Conservation (phyloP, 2,888 invertebrate genomes). For the Clunio marinus region DNA sequence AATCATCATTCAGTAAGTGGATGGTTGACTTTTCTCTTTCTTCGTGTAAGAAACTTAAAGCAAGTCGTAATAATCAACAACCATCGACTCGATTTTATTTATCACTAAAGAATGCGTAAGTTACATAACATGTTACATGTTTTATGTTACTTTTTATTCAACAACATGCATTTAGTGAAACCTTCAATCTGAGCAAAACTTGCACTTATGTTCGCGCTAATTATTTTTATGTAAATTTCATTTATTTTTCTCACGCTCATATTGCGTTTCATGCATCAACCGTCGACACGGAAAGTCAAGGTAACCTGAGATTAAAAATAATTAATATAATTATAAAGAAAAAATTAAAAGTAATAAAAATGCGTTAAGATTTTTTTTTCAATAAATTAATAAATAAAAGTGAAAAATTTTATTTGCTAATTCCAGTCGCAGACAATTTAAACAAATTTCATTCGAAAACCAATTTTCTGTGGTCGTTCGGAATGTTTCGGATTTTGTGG, state of each 20-base stretch:
- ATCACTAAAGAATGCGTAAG: neutral
- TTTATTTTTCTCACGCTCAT: neutral
- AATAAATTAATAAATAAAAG: no score
- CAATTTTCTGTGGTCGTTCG: neutral
- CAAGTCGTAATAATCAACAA: no score
- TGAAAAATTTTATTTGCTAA: neutral
- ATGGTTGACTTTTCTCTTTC: neutral
- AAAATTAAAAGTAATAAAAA: neutral
- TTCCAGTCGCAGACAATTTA: neutral
- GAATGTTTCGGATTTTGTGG: neutral
- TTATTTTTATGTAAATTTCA: neutral
- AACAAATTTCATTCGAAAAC: neutral
- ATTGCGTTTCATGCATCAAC: neutral
- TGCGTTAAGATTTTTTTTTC: neutral
- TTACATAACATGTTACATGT: no score
- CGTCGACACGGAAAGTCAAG: neutral
- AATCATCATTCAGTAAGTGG: neutral
- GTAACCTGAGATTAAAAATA: no score
- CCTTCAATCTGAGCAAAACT: no score
- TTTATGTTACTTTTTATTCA: no score
- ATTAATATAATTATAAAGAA: neutral
- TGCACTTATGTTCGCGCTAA: no score
- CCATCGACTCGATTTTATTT: neutral
- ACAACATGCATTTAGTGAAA: no score
- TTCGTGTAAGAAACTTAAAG: neutral